phyloP scores from a whole-genome alignment of 2,888 invertebrate species.

The Drosophila kuntzei region DNA sequence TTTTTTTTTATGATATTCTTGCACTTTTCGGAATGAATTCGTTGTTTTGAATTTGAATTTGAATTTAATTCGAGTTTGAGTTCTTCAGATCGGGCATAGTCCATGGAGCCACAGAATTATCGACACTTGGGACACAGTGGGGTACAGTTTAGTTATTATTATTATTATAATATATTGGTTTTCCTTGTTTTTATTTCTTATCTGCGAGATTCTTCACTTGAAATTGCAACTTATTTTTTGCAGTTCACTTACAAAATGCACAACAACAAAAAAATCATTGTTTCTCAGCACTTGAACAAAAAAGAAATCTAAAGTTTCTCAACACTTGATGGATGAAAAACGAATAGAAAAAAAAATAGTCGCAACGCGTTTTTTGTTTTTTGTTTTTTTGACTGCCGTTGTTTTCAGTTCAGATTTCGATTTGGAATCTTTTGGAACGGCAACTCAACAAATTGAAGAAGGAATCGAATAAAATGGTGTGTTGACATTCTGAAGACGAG shows the following conservation, averaged over 20 bases:
- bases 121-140: constrained; percentile 22
- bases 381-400: background rate
- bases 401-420: background rate
- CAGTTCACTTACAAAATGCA: constrained; percentile 35
- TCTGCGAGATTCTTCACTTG: constrained; percentile 41
- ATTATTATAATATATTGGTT: constrained; percentile 11
- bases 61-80: background rate
- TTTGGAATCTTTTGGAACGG: background rate
- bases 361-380: constrained; percentile 1
- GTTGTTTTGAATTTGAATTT: background rate
- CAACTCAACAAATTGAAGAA: constrained; percentile 3
- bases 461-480: background rate
- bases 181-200: constrained; percentile 18
- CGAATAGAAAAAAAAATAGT: background rate
- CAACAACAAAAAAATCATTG: constrained; percentile 39
- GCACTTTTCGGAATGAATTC: background rate
- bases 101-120: constrained; percentile 9
- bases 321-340: background rate
- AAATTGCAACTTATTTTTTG: background rate
- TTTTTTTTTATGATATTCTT: background rate
- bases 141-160: background rate
- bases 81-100: constrained; percentile 25
- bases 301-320: constrained; percentile 1
- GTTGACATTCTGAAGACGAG: background rate
- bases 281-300: constrained; percentile 6